phyloP scores from a whole-genome alignment of 2,888 invertebrate genomes.

The Meghimatium bilineatum region DNA sequence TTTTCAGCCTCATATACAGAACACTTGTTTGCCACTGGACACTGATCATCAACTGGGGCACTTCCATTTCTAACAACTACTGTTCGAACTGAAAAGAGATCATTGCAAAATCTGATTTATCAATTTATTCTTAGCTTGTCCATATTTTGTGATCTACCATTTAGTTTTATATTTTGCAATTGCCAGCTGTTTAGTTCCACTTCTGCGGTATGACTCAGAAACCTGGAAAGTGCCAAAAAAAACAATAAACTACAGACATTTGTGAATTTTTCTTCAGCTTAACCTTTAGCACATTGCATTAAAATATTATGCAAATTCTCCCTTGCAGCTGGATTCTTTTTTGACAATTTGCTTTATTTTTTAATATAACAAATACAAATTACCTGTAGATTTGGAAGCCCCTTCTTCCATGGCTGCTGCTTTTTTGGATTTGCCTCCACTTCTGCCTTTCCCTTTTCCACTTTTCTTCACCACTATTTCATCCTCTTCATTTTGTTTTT shows the following conservation, averaged over 20 bases:
- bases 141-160: too few relatives aligned
- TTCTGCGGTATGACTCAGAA: too few relatives aligned
- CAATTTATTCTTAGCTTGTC: not conserved
- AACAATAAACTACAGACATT: too few relatives aligned
- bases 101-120: not conserved
- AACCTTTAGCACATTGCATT: too few relatives aligned
- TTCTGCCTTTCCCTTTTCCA: constrained; percentile 41
- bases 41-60: constrained; percentile 78
- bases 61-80: constrained; percentile 73
- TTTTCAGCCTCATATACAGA: constrained; percentile 76
- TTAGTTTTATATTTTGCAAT: too few relatives aligned
- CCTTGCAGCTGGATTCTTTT: too few relatives aligned
- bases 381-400: constrained; percentile 33
- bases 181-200: too few relatives aligned
- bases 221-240: too few relatives aligned
- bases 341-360: too few relatives aligned
- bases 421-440: constrained; percentile 38
- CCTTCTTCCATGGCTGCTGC: constrained; percentile 5
- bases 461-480: constrained; percentile 44
- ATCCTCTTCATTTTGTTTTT: constrained; percentile 52
- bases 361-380: too few relatives aligned
- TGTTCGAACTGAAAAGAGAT: constrained; percentile 68
- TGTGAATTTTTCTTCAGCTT: too few relatives aligned
- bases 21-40: constrained; percentile 68
- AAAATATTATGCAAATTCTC: too few relatives aligned